phyloP scores from a whole-genome alignment of 2,888 invertebrate species.

The Trichogramma evanescens region DNA sequence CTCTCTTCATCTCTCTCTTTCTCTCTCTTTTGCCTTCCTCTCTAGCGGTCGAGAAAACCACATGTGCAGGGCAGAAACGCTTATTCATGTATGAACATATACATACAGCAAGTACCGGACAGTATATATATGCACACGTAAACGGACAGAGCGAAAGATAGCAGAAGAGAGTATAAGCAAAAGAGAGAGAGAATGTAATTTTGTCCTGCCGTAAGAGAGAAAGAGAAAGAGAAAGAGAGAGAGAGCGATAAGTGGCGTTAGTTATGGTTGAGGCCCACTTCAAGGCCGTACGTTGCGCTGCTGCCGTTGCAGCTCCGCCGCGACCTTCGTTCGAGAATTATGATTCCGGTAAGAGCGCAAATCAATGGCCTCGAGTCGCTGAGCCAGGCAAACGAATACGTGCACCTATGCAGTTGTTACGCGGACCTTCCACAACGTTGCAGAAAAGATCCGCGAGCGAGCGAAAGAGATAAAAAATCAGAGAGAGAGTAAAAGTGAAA shows the following conservation, averaged over 20 bases:
- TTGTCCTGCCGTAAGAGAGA: constrained; percentile 6
- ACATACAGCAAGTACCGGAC: background rate
- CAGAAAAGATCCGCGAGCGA: background rate
- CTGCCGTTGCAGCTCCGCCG: constrained; percentile 1
- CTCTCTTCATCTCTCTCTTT: too few relatives aligned
- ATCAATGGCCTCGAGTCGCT: constrained; percentile 35
- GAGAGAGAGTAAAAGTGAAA: background rate
- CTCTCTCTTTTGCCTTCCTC: background rate
- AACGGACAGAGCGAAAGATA: background rate
- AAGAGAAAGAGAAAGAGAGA: constrained; percentile 2
- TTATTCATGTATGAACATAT: too few relatives aligned
- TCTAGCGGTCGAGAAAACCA: constrained; percentile 5
- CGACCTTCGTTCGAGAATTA: constrained; percentile 36
- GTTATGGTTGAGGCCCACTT: constrained; percentile 22
- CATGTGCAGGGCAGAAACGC: background rate
- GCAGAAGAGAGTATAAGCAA: background rate
- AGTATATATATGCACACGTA: background rate
- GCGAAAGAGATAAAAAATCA: background rate
- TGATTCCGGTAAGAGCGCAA: constrained; percentile 39
- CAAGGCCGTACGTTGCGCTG: constrained; percentile 23
- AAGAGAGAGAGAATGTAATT: constrained; percentile 18
- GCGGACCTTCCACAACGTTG: background rate
- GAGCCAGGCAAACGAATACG: background rate
- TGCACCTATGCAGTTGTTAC: constrained; percentile 11
- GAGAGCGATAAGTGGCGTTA: constrained; percentile 23